Base-by-base conservation (phyloP, 2,113 vertebrate species). In the Rana temporaria region DNA sequence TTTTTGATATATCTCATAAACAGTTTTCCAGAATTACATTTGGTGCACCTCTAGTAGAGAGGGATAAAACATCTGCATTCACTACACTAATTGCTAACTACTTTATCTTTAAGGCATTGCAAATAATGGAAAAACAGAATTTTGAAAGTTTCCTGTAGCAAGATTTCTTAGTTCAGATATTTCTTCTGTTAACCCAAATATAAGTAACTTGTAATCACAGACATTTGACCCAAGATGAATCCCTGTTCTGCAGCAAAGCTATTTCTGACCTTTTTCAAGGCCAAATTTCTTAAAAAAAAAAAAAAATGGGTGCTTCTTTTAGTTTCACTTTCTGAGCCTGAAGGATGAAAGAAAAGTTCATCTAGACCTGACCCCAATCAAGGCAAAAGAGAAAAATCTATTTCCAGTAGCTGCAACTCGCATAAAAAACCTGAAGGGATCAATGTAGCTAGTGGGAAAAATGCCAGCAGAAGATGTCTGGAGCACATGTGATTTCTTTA, bases 341-440 rank as follows among this genome's bases (percentile, higher is more conserved):
- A 65, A 55, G 42, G 42, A 73, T 64, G 68, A 73, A 64, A 72
- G 30, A 59, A 72, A 65, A 62, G 69, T 63, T 81, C 69, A 55
- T 59, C 34, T 60, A 65, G 68, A 63, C 57, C 16, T 81, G 79
- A 81, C 79, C 79, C 67, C 79, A 81, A 81, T 81, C 79, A 81
- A 81, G 67, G 59, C 76, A 32, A 34, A 81, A 65, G 79, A 70
- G 69, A 73, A 81, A 81, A 81, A 81, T 81, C 79, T 81, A 81
- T 81, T 73, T 73, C 42, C 60, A 73, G 69, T 64, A 69, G 67
- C 69, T 64, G 42, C 55, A 72, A 81, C 68, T 73, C 64, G 62
- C 20, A 81, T 48, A 73, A 73, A 30, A 81, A 81, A 72, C 79
- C 79, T 73, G 79, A 81, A 65, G 59, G 60, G 59, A 81, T 81